Evolutionary conservation across 1,140 invertebrate species (phyloP).

Genomic region (Halictus rubicundus): DNA sequence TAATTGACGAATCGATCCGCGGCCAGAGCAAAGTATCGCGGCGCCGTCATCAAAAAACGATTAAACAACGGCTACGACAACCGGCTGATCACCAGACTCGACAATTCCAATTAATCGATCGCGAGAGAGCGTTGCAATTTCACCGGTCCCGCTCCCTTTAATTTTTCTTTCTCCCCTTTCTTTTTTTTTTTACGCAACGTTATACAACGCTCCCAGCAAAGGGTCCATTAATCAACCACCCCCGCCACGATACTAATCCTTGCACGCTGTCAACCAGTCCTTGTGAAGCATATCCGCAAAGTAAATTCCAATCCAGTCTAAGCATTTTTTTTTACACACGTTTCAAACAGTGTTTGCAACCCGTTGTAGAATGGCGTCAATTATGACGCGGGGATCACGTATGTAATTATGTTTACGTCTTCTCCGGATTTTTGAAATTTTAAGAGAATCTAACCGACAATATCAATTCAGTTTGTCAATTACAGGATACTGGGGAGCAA

Average conservation of each 20-base stretch:
- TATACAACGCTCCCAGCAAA: conserved; percentile 45
- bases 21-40: too few relatives aligned
- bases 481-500: too few relatives aligned
- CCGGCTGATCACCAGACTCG: conserved; percentile 34
- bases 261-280: neutral
- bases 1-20: conserved; percentile 5
- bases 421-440: too few relatives aligned
- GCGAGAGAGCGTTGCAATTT: conserved; percentile 24
- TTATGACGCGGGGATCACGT: too few relatives aligned
- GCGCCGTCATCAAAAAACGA: conserved; percentile 41
- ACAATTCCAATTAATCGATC: conserved; percentile 63
- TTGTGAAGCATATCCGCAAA: too few relatives aligned
- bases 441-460: too few relatives aligned
- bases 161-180: neutral
- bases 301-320: too few relatives aligned
- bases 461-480: too few relatives aligned
- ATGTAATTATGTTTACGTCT: too few relatives aligned
- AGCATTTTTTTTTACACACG: too few relatives aligned
- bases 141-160: neutral
- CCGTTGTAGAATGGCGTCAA: too few relatives aligned
- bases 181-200: conserved; percentile 36
- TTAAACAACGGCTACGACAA: conserved; percentile 53
- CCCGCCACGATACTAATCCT: conserved; percentile 30
- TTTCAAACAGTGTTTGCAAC: too few relatives aligned
- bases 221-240: conserved; percentile 60